These are phyloP conservation scores for Charina bottae DNA, from an alignment of 2,113 vertebrate species.

Conservation along the genomic window DNA sequence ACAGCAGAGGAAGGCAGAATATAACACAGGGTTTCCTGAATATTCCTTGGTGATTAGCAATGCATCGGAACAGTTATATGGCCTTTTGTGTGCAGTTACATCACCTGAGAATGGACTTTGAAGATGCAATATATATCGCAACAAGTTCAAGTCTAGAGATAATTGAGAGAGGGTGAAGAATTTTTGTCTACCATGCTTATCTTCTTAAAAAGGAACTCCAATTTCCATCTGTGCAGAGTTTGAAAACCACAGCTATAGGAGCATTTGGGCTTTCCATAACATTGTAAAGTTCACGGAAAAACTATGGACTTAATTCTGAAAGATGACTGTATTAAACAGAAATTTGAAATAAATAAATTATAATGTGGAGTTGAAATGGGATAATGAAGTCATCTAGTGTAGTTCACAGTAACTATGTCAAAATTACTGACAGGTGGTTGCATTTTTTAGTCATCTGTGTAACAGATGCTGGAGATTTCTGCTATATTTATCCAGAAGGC, in stretches of 20 bases:
- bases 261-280: background rate
- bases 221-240: background rate
- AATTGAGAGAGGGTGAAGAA: background rate
- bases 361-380: conserved; percentile 21
- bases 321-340: conserved; percentile 20
- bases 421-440: conserved; percentile 15
- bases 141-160: background rate
- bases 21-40: background rate
- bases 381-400: background rate
- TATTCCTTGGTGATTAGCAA: background rate
- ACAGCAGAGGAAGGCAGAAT: background rate
- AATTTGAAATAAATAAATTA: conserved; percentile 26
- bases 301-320: background rate
- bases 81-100: background rate
- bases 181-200: background rate
- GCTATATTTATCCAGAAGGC: background rate
- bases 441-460: background rate
- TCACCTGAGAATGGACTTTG: background rate
- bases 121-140: background rate
- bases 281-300: background rate
- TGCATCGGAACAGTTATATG: background rate
- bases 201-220: background rate
- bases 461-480: background rate
- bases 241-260: background rate
- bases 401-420: background rate